Conservation (phyloP, 2,113 vertebrate genomes). For the Onychostruthus taczanowskii region DNA sequence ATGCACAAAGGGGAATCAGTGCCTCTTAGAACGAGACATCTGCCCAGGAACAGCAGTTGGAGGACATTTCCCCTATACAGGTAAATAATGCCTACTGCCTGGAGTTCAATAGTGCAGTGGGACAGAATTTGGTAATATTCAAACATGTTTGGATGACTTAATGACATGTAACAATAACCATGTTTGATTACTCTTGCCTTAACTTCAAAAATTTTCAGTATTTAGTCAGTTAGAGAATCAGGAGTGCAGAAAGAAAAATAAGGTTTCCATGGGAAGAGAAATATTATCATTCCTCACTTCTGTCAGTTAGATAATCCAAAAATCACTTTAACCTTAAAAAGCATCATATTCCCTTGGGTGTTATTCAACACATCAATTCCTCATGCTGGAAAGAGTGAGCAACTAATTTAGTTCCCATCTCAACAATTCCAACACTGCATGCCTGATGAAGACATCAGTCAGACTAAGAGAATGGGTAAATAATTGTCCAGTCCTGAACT, state of each 20-base stretch:
- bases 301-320: not conserved
- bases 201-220: not conserved
- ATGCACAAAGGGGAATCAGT: not conserved
- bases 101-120: not conserved
- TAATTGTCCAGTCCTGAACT: not conserved
- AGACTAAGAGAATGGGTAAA: not conserved
- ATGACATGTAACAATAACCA: not conserved
- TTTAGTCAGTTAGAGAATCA: not conserved
- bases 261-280: not conserved
- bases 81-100: not conserved
- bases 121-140: not conserved
- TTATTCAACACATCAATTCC: conserved; percentile 16
- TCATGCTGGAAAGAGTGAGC: not conserved
- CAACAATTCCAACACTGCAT: not conserved
- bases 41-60: not conserved
- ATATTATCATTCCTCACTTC: not conserved
- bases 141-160: not conserved
- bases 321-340: conserved; percentile 4
- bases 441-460: not conserved
- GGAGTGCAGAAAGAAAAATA: not conserved
- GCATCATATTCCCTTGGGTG: not conserved
- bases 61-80: not conserved
- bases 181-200: not conserved
- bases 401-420: conserved; percentile 33
- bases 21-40: not conserved